Base-by-base conservation (phyloP, 2,797 vertebrate species). In the Enteromius anoplus region DNA sequence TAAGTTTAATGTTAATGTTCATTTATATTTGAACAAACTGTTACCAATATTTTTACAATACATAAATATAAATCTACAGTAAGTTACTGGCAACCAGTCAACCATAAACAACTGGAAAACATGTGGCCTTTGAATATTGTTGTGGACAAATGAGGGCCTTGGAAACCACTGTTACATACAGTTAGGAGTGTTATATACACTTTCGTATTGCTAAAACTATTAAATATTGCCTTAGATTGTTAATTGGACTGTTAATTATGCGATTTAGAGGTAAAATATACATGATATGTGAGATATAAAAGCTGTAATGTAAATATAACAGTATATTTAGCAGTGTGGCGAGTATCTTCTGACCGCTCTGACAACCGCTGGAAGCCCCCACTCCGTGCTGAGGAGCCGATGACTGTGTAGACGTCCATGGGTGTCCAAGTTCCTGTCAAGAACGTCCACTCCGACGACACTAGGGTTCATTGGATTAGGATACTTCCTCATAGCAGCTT, bases 381-480 rank as follows among this genome's bases (percentile, higher is more conserved):
- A 99, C 86, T 99, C 97, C 0, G 98, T 99, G 91, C 98, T 99
- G 84, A 99, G 97, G 6, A 99, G 96, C 2, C 98, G 89, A 88
- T 98, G 97, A 92, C 98, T 99, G 93, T 99, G 98, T 84, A 99
- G 88, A 85, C 97, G 97, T 77, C 98, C 98, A 0, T 92, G 90
- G 8, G 90, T 58, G 77, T 99, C 98, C 80, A 99, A 49, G 2
- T 93, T 93, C 82, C 98, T 94, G 88, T 96, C 95, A 90, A 99
- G 89, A 21, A 99, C 98, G 1, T 99, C 98, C 2, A 99, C 97
- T 0, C 98, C 98, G 0, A 99, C 96, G 88, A 99, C 98, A 0
- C 93, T 97, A 0, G 98, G 97, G 90, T 99, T 99, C 98, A 99
- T 99, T 32, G 98, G 98, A 70, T 99, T 99, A 0, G 98, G 98